These are phyloP conservation scores for Elephantulus edwardii DNA, from an alignment of 2,113 vertebrate genomes.

Conservation along the genomic window DNA sequence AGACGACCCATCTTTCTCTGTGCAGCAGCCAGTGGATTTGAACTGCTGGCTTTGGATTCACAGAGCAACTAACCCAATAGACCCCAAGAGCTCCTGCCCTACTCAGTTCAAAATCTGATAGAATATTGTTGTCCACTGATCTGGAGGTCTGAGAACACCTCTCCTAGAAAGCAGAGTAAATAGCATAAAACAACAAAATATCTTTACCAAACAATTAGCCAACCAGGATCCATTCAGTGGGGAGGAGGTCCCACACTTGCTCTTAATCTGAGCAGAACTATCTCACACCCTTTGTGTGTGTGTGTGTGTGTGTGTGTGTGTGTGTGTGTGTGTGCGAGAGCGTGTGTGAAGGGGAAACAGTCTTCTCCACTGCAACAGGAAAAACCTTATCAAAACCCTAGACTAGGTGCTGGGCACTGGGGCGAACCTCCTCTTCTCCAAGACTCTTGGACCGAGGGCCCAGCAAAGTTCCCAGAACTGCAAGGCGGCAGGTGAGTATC, in stretches of 20 bases:
- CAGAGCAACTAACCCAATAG: too few relatives aligned
- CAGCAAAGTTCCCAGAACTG: not conserved
- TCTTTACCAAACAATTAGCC: not conserved
- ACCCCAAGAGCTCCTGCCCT: too few relatives aligned
- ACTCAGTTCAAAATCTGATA: not conserved
- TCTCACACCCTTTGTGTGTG: not conserved
- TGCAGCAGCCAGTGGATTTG: too few relatives aligned
- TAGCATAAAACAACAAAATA: not conserved
- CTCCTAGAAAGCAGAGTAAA: not conserved
- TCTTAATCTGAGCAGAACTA: not conserved
- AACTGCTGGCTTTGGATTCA: too few relatives aligned
- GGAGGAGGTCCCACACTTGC: not conserved
- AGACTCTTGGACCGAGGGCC: not conserved
- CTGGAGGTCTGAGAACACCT: not conserved
- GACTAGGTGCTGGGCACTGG: conserved; percentile 23
- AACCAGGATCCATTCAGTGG: not conserved
- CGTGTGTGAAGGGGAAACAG: conserved; percentile 15
- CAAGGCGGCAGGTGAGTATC: not conserved
- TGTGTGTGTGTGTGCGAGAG: too few relatives aligned
- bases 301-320: too few relatives aligned
- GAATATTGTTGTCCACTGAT: not conserved
- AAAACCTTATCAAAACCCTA: conserved; percentile 47
- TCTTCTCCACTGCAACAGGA: not conserved
- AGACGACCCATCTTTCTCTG: too few relatives aligned
- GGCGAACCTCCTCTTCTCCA: conserved; percentile 57